Percentiles rank a stretch among this genome's conserved stretches.
Evolutionary conservation across 2,113 vertebrate genomes (phyloP).

Genomic region (Cyprinus carpio): DNA sequence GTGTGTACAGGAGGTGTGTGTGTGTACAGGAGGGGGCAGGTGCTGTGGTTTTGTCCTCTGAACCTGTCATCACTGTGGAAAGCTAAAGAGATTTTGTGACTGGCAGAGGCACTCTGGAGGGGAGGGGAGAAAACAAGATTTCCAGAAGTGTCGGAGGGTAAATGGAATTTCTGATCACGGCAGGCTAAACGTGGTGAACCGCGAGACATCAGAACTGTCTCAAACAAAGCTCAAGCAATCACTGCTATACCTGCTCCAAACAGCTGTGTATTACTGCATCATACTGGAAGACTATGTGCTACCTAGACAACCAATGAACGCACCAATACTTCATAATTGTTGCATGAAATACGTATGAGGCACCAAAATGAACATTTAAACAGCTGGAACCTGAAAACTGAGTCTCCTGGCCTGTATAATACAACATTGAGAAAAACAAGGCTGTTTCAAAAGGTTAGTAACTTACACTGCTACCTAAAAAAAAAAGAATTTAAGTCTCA

Average conservation of each 20-base stretch:
- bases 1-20: slow-evolving; percentile 27
- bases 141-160: slow-evolving; percentile 36
- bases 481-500: no score
- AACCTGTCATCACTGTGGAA: slow-evolving; percentile 35
- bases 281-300: neutral
- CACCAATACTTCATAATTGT: slow-evolving; percentile 15
- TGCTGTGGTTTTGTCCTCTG: slow-evolving; percentile 27
- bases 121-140: slow-evolving; percentile 22
- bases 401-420: neutral
- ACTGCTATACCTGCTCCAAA: neutral
- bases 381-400: neutral
- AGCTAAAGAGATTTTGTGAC: slow-evolving; percentile 43
- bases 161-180: slow-evolving; percentile 51
- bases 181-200: slow-evolving; percentile 24
- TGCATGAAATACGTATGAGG: neutral
- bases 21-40: neutral
- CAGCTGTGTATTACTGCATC: neutral
- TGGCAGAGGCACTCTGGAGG: slow-evolving; percentile 19
- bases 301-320: neutral
- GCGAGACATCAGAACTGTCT: slow-evolving; percentile 23
- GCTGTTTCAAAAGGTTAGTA: neutral
- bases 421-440: neutral
- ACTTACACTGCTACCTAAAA: neutral
- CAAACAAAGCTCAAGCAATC: slow-evolving; percentile 4
- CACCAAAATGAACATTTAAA: neutral